These are phyloP conservation scores for Chrosomus eos DNA, from an alignment of 2,797 vertebrate genomes.

Conservation along the genomic window DNA sequence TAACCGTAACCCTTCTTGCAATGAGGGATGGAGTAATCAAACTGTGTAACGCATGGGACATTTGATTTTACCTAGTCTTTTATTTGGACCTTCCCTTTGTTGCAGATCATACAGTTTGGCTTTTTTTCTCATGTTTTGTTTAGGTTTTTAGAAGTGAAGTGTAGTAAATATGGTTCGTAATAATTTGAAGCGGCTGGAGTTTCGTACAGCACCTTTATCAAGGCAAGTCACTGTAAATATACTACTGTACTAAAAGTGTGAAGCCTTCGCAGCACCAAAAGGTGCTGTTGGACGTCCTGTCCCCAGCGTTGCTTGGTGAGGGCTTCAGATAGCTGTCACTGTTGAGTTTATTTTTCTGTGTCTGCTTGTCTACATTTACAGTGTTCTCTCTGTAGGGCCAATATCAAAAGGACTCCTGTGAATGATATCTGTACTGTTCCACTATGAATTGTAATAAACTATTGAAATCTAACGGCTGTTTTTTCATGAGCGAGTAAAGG, in stretches of 20 bases:
- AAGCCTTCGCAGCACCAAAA: slow-evolving; percentile 95
- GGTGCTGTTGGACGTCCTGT: slow-evolving; percentile 98
- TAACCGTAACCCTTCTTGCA: slow-evolving; percentile 60
- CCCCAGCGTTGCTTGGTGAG: slow-evolving; percentile 99
- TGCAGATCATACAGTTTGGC: slow-evolving; percentile 93
- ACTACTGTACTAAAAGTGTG: slow-evolving; percentile 76
- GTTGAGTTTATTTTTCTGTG: slow-evolving; percentile 76
- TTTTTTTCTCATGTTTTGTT: slow-evolving; percentile 93
- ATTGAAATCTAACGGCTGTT: slow-evolving; percentile 87
- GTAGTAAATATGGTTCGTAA: slow-evolving; percentile 96
- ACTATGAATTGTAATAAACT: slow-evolving; percentile 87
- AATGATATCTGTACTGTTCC: slow-evolving; percentile 88
- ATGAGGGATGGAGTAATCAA: slow-evolving; percentile 67
- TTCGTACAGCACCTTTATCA: slow-evolving; percentile 78
- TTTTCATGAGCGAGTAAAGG: slow-evolving; percentile 86
- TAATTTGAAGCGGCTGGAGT: slow-evolving; percentile 96
- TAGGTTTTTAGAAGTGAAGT: slow-evolving; percentile 99
- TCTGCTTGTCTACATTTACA: slow-evolving; percentile 53
- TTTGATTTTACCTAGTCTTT: slow-evolving; percentile 63
- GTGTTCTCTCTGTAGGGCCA: slow-evolving; percentile 69
- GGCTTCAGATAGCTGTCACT: slow-evolving; percentile 86
- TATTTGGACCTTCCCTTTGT: slow-evolving; percentile 80
- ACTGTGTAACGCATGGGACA: slow-evolving; percentile 85
- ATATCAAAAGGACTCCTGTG: slow-evolving; percentile 76
- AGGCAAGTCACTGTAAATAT: slow-evolving; percentile 98